Evolutionary conservation across 2,888 invertebrate genomes (phyloP), one percentile per base, ranked within the genome.

Genomic region (Nemoura dubitans): DNA sequence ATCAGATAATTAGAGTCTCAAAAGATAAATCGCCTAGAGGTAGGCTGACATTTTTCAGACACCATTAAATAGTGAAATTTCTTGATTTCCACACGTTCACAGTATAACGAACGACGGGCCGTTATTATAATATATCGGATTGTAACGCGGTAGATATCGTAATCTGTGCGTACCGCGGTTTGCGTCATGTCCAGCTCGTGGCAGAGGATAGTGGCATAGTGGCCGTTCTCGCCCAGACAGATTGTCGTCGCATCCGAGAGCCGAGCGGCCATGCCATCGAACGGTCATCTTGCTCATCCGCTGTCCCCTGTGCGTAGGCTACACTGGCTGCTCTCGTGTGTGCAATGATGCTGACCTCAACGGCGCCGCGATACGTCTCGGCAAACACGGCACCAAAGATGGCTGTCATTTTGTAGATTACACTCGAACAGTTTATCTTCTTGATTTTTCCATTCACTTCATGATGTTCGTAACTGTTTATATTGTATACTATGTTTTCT

Each of bases 51-150:
- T 21, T 59, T 59, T 10, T 59, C 59, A 59, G 21, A 59, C 59
- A 21, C 59, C 59, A 59, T 59, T 59, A 59, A 59, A 59, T 59
- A 59, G 59, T 59, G 59, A 59, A 59, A 59, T 59, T 59, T 59
- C 21, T 21, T 59, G 59, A 59, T 59, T 59, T 59, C 59, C 59
- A 16, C 59, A 59, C 21, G 59, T 59, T 10, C 36, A 59, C n/a
- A n/a, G n/a, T n/a, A 21, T 14, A 10, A 59, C 21, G 59, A 36
- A 6, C 59, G 10, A 21, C 21, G 21, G 59, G 6, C 59, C 59
- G 59, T 59, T 59, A 59, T 59, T 59, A 59, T 59, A n/a, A n/a
- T 36, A 36, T 6, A 21, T 21, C 59, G 1, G 10, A 21, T 7
- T 16, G 16, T 59, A 10, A 21, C 59, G 59, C 36, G 36, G 1